Percentiles rank a stretch among this genome's conserved stretches.
These are phyloP conservation scores for Hylia prasina DNA, from an alignment of 2,113 vertebrate species.

Conservation along the genomic window DNA sequence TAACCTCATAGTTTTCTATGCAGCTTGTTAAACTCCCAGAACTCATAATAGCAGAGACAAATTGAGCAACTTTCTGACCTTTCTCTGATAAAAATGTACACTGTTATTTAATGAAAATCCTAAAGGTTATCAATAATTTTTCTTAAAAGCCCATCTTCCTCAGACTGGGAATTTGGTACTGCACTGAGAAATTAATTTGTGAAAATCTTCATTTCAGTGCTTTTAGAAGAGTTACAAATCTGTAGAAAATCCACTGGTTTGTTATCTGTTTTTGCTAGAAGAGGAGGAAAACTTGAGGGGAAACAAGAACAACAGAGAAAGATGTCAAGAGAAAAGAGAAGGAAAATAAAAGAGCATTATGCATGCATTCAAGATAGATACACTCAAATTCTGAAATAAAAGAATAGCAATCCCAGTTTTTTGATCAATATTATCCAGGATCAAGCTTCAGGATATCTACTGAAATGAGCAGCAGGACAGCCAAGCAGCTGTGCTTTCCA, in stretches of 20 bases:
- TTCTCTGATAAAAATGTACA: not conserved
- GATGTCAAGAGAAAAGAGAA: not conserved
- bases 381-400: not conserved
- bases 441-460: not conserved
- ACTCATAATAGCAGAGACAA: not conserved
- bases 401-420: not conserved
- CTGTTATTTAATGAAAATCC: not conserved
- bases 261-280: not conserved
- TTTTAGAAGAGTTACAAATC: not conserved
- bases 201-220: not conserved
- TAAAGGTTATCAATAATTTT: constrained; percentile 20
- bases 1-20: not conserved
- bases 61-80: not conserved
- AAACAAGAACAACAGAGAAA: not conserved
- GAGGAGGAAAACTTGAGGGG: not conserved
- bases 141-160: not conserved
- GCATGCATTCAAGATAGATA: not conserved
- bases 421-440: not conserved
- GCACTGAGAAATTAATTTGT: not conserved
- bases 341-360: not conserved
- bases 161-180: not conserved
- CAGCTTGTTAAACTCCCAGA: not conserved
- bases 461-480: not conserved
- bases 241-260: not conserved
- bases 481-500: not conserved